These are phyloP conservation scores for Eugnorisma glareosa DNA, from an alignment of 2,888 invertebrate species.

Conservation along the genomic window DNA sequence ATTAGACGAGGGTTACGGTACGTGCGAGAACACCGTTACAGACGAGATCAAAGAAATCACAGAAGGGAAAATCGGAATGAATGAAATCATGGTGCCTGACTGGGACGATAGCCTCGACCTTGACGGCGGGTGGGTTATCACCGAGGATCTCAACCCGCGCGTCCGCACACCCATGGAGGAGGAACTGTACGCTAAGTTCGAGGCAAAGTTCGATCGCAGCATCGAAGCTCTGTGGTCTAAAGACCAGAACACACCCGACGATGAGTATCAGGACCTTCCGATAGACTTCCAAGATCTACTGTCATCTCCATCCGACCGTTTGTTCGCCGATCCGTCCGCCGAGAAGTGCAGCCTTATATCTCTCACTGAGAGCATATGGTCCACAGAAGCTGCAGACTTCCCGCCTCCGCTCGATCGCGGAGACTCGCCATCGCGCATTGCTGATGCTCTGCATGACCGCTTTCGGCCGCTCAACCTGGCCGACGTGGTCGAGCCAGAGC, in stretches of 20 bases:
- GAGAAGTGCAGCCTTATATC: constrained; percentile 82
- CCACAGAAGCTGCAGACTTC: constrained; percentile 73
- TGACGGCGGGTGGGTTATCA: constrained; percentile 80
- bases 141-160: constrained; percentile 79
- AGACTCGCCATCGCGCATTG: constrained; percentile 68
- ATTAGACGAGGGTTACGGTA: constrained; percentile 89
- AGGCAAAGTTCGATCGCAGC: constrained; percentile 93
- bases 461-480: constrained; percentile 71
- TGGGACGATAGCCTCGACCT: constrained; percentile 83
- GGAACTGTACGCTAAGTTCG: constrained; percentile 90
- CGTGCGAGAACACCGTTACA: constrained; percentile 87
- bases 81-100: constrained; percentile 80
- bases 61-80: constrained; percentile 74
- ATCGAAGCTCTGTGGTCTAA: constrained; percentile 93
- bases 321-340: constrained; percentile 83
- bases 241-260: constrained; percentile 88
- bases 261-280: constrained; percentile 91
- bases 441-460: constrained; percentile 73
- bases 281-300: constrained; percentile 91
- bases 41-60: constrained; percentile 80
- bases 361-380: constrained; percentile 81
- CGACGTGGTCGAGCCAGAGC: constrained; percentile 73
- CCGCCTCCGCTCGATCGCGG: constrained; percentile 72
- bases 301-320: constrained; percentile 90
- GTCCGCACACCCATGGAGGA: constrained; percentile 84